Base-by-base conservation (phyloP, 2,888 invertebrate genomes). In the Agriopis leucophaearia region DNA sequence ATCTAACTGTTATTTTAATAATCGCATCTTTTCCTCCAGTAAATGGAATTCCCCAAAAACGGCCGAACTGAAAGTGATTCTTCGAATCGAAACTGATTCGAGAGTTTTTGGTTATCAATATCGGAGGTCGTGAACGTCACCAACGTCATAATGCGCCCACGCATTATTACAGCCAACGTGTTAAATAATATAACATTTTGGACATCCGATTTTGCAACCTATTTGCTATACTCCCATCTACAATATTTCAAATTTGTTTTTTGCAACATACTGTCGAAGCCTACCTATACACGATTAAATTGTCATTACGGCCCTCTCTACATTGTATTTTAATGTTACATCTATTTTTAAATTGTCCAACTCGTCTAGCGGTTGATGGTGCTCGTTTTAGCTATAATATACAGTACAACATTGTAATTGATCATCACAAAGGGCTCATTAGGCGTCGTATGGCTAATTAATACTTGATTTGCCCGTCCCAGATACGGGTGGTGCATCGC, bases 401-500 rank as follows among this genome's bases (percentile, higher is more conserved):
- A 48, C 67, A 52, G 44, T 50, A 67, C 61, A 56, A 66, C 69
- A 67, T 72, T 61, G 69, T 75, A 73, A 73, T 75, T 71, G 72
- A 73, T 74, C 76, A 81, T 81, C 75, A 81, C 79, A 83, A 83
- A 83, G 83, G 80, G 81, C 83, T 85, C 84, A 89, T 88, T 88
- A 90, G 81, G 80, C 80, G 79, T 80, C 77, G 86, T 84, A 83
- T 84, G 83, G 81, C 84, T 91, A 91, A 92, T 93, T 92, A 92
- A 89, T 88, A 88, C 87, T 85, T 87, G 87, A 90, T 90, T 89
- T 83, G 88, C 86, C 81, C 87, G 92, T 91, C 88, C 92, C 86
- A 89, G 87, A 86, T 91, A 92, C 93, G 88, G 85, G 86, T 73
- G 80, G 85, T 84, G 93, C 92, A 92, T 93, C 85, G 82, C 88